phyloP scores from a whole-genome alignment of 1,140 invertebrate genomes.

The Drosophila auraria region DNA sequence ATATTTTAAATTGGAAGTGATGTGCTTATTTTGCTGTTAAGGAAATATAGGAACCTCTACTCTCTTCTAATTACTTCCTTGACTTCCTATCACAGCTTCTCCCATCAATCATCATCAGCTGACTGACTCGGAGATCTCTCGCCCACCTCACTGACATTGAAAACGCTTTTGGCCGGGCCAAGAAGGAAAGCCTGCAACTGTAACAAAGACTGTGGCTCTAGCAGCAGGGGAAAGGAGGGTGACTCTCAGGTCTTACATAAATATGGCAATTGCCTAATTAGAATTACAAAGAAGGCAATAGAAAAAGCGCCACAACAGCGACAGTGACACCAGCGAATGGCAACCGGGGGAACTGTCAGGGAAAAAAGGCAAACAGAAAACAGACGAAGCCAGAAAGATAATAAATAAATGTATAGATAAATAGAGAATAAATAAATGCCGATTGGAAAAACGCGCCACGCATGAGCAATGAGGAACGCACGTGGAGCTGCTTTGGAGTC shows the following conservation, averaged over 20 bases:
- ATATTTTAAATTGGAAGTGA: not conserved
- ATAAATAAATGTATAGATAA: slow-evolving; percentile 83
- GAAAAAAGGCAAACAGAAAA: slow-evolving; percentile 27
- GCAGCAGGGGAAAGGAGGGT: no score
- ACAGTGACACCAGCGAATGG: slow-evolving; percentile 28
- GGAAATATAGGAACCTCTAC: not conserved
- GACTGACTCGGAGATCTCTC: slow-evolving; percentile 20
- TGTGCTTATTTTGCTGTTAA: no score
- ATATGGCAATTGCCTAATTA: slow-evolving; percentile 69
- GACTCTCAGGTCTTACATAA: slow-evolving; percentile 48
- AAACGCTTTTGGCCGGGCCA: slow-evolving; percentile 28
- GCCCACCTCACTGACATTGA: slow-evolving; percentile 35
- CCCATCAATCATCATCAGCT: not conserved
- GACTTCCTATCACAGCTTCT: not conserved
- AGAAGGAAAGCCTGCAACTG: slow-evolving; percentile 51
- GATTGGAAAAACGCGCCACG: slow-evolving; percentile 71
- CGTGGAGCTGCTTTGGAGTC: slow-evolving; percentile 35
- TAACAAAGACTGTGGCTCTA: slow-evolving; percentile 30
- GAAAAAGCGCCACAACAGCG: slow-evolving; percentile 79
- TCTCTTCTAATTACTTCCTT: not conserved
- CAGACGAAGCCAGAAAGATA: slow-evolving; percentile 60
- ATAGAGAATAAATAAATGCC: slow-evolving; percentile 81
- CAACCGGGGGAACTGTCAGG: slow-evolving; percentile 51
- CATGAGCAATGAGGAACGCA: slow-evolving; percentile 69
- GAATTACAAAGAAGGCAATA: slow-evolving; percentile 80